Conservation (phyloP, 2,888 invertebrate genomes). For the Lasioglossum calceatum region DNA sequence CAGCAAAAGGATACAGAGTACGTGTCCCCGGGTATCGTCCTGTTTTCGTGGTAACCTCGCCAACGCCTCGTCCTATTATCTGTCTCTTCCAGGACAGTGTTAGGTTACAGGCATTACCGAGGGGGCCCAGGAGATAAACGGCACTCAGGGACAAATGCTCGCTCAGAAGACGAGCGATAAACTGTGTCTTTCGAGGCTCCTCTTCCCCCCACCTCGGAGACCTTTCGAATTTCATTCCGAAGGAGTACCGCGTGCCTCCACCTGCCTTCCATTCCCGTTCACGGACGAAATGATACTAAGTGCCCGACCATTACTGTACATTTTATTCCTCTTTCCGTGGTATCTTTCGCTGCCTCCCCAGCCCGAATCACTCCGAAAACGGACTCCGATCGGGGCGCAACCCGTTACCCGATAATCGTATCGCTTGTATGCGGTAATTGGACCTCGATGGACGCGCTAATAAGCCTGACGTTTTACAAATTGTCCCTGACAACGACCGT, state of each 20-base stretch:
- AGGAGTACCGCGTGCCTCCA: constrained; percentile 45
- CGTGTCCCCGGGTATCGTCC: constrained; percentile 53
- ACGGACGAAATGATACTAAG: constrained; percentile 69
- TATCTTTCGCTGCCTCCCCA: constrained; percentile 58
- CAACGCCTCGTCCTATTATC: constrained; percentile 72
- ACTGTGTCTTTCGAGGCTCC: constrained; percentile 68
- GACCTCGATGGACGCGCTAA: constrained; percentile 28
- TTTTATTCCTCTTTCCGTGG: constrained; percentile 60
- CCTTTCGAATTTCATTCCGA: constrained; percentile 56
- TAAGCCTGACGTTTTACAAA: constrained; percentile 62
- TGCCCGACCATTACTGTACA: constrained; percentile 69
- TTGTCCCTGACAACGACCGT: constrained; percentile 34
- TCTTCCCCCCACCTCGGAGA: not conserved
- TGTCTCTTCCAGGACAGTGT: constrained; percentile 77
- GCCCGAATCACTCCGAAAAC: constrained; percentile 46
- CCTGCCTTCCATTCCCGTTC: constrained; percentile 64
- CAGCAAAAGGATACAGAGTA: constrained; percentile 56
- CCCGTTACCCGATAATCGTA: constrained; percentile 64
- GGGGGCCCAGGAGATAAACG: constrained; percentile 76
- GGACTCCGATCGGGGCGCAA: not conserved
- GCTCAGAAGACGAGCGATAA: constrained; percentile 77
- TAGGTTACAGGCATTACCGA: constrained; percentile 80
- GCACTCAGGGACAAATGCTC: constrained; percentile 79
- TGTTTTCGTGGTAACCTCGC: constrained; percentile 65
- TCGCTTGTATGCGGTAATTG: constrained; percentile 60